phyloP scores from a whole-genome alignment of 2,797 vertebrate species.

The Karalla daura region DNA sequence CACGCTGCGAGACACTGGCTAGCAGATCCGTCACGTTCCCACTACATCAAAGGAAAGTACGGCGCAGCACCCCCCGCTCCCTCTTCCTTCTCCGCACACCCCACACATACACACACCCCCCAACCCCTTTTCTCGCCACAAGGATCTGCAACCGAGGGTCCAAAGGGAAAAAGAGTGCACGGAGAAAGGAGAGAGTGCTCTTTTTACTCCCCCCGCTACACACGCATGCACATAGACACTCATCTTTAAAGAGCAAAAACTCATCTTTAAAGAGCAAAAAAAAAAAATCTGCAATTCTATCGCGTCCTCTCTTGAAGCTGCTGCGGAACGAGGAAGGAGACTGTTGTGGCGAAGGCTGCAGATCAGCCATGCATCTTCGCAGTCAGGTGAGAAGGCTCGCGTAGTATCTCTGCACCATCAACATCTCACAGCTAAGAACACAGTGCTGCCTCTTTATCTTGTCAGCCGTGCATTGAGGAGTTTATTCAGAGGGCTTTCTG shows the following conservation, averaged over 20 bases:
- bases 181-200: conserved; percentile 41
- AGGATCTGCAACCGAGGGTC: conserved; percentile 74
- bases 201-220: conserved; percentile 19
- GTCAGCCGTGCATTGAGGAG: conserved; percentile 27
- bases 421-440: conserved; percentile 13
- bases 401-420: conserved; percentile 24
- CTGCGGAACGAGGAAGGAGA: conserved; percentile 35
- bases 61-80: conserved; percentile 54
- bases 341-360: conserved; percentile 42
- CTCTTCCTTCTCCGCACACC: too few relatives aligned
- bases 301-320: conserved; percentile 39
- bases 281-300: conserved; percentile 28
- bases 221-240: neutral
- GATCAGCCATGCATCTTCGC: conserved; percentile 45
- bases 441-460: conserved; percentile 27
- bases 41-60: conserved; percentile 84
- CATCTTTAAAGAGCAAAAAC: conserved; percentile 26
- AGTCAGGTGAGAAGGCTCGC: conserved; percentile 34
- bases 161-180: conserved; percentile 52
- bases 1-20: conserved; percentile 82
- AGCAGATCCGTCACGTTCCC: conserved; percentile 86
- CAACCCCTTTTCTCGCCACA: conserved; percentile 62
- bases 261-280: conserved; percentile 21
- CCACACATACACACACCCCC: too few relatives aligned
- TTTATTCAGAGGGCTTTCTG: conserved; percentile 10